Evolutionary conservation across 1,140 invertebrate genomes (phyloP), one percentile per base, ranked within the genome.

Genomic region (Lithobius niger): DNA sequence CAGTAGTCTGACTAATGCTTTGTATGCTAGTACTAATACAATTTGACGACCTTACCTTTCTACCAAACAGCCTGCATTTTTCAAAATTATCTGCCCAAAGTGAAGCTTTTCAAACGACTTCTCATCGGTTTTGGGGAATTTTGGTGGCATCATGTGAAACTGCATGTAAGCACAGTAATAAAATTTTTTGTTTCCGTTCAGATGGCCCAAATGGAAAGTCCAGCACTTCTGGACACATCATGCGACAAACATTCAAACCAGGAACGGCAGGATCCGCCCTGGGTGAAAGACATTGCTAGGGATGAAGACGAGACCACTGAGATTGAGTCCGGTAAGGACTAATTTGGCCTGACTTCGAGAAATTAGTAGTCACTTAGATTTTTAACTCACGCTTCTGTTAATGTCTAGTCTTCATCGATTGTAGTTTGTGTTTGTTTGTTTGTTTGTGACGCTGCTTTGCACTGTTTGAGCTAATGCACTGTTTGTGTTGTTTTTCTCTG

Each of bases 231-330:
- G 6, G 31, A 36, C 22, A 47, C 44, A 15, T 47, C 44, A 22
- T 22, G 44, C 22, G 56, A 59, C 52, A 59, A 60, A 60, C 50
- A 66, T 65, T 48, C 64, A 60, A 10, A 66, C 60, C 27, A 75
- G 65, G 74, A 77, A 56, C 72, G 71, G 4, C 77, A 78, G 57
- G 82, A 84, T 66, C 82, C 82, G 2, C 74, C 76, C 19, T 84
- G 82, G 83, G 76, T 84, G 2, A 80, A 81, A 66, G 80, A 80
- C 61, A 82, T 84, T 59, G 73, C 60, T 10, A 55, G 61, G 15
- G 55, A 48, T 58, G 61, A 60, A 49, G 60, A 59, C n/a, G 47
- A 52, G 40, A 28, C 26, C 26, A 36, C 31, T 10, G 31, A 36
- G n/a, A n/a, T 6, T 6, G 31, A 36, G n/a, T 36, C 31, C 6